Evolutionary conservation across 1,140 invertebrate species (phyloP).

Genomic region (Mesaphorura yosii): DNA sequence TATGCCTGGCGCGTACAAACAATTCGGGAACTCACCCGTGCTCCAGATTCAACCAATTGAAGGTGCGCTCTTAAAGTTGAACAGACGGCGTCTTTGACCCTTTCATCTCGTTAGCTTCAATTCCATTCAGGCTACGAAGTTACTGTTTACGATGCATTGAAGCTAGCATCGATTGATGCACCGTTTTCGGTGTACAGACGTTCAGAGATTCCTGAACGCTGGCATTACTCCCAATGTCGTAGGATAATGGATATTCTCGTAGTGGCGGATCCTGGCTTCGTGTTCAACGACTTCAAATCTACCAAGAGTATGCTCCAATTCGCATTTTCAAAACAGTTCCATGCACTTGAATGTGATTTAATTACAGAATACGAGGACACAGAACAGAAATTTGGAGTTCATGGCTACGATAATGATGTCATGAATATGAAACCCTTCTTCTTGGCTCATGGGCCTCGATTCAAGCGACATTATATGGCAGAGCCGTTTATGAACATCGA

Average conservation of each 20-base stretch:
- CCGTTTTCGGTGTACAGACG: conserved; percentile 47
- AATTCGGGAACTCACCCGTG: conserved; percentile 39
- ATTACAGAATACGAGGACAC: background rate
- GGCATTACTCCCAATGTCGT: conserved; percentile 43
- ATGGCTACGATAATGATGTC: conserved; percentile 51
- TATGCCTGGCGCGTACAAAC: conserved; percentile 39
- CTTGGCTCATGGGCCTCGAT: conserved; percentile 52
- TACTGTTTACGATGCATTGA: conserved; percentile 36
- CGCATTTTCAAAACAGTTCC: background rate
- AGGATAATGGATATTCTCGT: conserved; percentile 48
- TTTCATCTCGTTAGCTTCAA: too few species aligned
- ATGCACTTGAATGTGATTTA: background rate
- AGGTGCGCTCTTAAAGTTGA: too few species aligned
- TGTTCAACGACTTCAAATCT: conserved; percentile 33
- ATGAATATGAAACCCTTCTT: conserved; percentile 54
- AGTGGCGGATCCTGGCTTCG: conserved; percentile 46
- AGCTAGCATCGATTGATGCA: conserved; percentile 35
- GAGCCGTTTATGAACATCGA: conserved; percentile 51
- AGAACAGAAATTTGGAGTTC: conserved; percentile 40
- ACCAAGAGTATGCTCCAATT: background rate
- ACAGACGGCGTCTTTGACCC: too few species aligned
- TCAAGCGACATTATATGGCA: conserved; percentile 37
- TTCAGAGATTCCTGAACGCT: conserved; percentile 44
- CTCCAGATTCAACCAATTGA: conserved; percentile 45
- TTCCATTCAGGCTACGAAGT: too few species aligned